Evolutionary conservation across 2,113 vertebrate genomes (phyloP).

Genomic region (Oryzias woworae): DNA sequence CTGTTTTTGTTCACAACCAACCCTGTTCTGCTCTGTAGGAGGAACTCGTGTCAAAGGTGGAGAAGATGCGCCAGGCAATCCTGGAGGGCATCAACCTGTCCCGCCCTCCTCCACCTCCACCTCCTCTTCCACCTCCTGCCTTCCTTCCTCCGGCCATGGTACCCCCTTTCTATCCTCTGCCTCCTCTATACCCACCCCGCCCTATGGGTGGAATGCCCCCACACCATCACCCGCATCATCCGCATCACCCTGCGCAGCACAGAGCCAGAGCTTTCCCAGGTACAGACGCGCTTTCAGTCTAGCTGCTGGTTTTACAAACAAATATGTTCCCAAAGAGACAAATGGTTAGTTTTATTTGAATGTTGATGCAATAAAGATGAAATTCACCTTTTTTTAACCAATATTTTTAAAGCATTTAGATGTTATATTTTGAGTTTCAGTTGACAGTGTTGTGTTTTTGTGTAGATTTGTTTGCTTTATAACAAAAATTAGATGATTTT

Average conservation of each 20-base stretch:
- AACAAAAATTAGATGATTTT: no score
- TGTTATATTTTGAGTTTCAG: no score
- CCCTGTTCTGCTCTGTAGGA: slow-evolving; percentile 55
- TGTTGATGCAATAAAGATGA: no score
- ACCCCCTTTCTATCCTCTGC: slow-evolving; percentile 85
- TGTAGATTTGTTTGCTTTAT: no score
- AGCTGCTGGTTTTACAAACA: no score
- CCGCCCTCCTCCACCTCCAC: slow-evolving; percentile 81
- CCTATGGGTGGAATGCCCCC: slow-evolving; percentile 84
- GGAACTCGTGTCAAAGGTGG: slow-evolving; percentile 86
- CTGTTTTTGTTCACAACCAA: background rate
- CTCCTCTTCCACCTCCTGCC: slow-evolving; percentile 85
- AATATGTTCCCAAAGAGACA: no score
- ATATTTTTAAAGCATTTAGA: no score
- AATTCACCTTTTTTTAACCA: no score
- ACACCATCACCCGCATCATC: slow-evolving; percentile 77
- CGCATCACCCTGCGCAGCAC: slow-evolving; percentile 75
- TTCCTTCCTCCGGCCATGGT: slow-evolving; percentile 84
- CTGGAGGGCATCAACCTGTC: slow-evolving; percentile 88
- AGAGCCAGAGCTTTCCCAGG: slow-evolving; percentile 87
- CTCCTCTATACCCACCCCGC: slow-evolving; percentile 82
- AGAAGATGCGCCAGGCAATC: slow-evolving; percentile 93
- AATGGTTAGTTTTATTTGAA: no score
- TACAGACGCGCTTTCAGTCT: slow-evolving; percentile 26
- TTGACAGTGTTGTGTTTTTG: no score